Evolutionary conservation across 2,113 vertebrate genomes (phyloP).

Genomic region (Sturnus vulgaris): DNA sequence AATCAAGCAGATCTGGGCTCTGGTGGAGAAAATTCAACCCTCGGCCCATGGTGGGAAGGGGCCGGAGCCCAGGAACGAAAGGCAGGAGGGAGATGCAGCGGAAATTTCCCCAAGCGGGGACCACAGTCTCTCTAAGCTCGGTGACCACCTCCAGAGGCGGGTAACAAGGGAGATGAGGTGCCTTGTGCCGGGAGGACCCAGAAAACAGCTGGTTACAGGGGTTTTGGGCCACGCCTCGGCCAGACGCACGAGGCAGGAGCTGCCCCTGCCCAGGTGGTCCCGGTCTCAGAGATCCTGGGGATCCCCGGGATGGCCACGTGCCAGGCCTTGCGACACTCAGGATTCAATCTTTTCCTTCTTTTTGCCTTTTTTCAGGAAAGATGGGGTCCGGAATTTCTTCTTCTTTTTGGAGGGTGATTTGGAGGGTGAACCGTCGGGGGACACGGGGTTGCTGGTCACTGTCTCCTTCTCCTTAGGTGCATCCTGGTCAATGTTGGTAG

Average conservation of each 20-base stretch:
- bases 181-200: neutral
- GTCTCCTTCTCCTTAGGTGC: slow-evolving; percentile 78
- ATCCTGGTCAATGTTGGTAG: slow-evolving; percentile 71
- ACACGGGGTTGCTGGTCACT: slow-evolving; percentile 75
- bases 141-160: neutral
- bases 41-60: neutral
- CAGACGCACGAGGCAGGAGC: neutral
- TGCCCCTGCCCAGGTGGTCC: neutral
- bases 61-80: neutral
- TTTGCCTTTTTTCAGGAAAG: slow-evolving; percentile 95
- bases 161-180: neutral
- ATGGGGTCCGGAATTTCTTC: slow-evolving; percentile 98
- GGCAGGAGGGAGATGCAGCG: neutral
- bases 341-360: slow-evolving; percentile 94
- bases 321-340: slow-evolving; percentile 62
- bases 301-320: fast-evolving
- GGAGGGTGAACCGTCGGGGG: slow-evolving; percentile 91
- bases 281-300: neutral
- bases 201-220: neutral
- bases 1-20: neutral
- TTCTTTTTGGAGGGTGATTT: slow-evolving; percentile 99
- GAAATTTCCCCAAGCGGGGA: neutral
- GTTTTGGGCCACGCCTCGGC: neutral
- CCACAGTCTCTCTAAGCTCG: neutral
- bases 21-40: neutral